Base-by-base conservation (phyloP, 2,113 vertebrate genomes). In the Rhagologus leucostigma region DNA sequence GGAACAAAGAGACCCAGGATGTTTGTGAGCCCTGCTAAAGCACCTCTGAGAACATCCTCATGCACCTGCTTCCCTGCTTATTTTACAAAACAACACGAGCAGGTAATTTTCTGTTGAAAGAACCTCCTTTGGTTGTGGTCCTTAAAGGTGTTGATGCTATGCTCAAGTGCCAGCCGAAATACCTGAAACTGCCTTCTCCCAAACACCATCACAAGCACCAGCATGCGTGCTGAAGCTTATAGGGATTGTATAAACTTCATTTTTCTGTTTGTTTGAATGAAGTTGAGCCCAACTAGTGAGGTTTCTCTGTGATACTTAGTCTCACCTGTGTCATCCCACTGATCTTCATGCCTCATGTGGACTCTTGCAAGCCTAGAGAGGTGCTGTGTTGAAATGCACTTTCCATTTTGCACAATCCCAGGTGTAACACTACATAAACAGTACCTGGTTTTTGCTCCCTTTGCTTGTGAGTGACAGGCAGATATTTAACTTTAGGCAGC, bases 61-160 rank as follows among this genome's bases (percentile, higher is more conserved):
- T 67, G 94, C 97, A 98, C 96, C 98, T 98, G 97, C 89, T 93
- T 76, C 42, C 76, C 87, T 87, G 87, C 96, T 98, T 83, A 2
- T 96, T 96, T 98, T 98, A 97, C 96, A 87, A 67, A 93, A 35
- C 63, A 90, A 3, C 33, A 20, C 1, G 3, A 35, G 65, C n/a
- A 37, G 39, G 68, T 96, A 70, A 90, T 94, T 75, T 93, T 77
- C 79, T 93, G 85, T 90, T 96, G 96, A 96, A 95, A 96, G 93
- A 67, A 39, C 27, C 42, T 41, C 29, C 42, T 90, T 84, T 74
- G 59, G 49, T 41, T 82, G 37, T 18, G 20, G 18, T 52, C 80
- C 41, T 69, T 79, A 84, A 95, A 82, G 27, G n/a, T 64, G 19
- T 57, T 11, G 10, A 57, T 46, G 55, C 46, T 87, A 87, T 57